phyloP scores from a whole-genome alignment of 1,140 invertebrate species.

The Telenomus remus region DNA sequence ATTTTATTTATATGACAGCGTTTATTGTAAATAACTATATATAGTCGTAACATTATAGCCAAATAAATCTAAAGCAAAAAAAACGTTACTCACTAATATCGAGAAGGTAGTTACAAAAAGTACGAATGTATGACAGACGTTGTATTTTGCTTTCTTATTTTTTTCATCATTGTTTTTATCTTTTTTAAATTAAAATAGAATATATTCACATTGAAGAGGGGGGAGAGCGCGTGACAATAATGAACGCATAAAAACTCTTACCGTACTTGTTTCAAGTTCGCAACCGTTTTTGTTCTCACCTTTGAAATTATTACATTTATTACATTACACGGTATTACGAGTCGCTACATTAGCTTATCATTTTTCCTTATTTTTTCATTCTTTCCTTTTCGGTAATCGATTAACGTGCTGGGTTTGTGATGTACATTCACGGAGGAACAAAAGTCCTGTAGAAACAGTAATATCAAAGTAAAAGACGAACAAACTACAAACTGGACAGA shows the following conservation, averaged over 20 bases:
- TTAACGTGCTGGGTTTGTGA: not conserved
- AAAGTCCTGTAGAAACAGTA: slow-evolving; percentile 3
- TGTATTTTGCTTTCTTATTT: slow-evolving; percentile 13
- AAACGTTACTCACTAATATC: slow-evolving; percentile 59
- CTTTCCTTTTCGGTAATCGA: not conserved
- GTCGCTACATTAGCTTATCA: slow-evolving; percentile 20
- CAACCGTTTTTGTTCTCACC: not conserved
- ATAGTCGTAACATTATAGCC: slow-evolving; percentile 55
- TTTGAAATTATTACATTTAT: slow-evolving; percentile 3
- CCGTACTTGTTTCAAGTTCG: slow-evolving; percentile 6
- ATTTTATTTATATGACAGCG: slow-evolving; percentile 30
- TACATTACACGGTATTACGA: slow-evolving; percentile 34
- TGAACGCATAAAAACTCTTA: slow-evolving; percentile 7
- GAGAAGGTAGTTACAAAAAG: slow-evolving; percentile 66
- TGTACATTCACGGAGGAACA: slow-evolving; percentile 22
- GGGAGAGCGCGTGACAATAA: slow-evolving; percentile 36
- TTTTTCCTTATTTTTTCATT: too few relatives aligned
- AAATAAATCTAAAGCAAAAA: slow-evolving; percentile 58
- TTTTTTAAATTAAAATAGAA: slow-evolving; percentile 56
- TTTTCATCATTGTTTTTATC: too few relatives aligned
- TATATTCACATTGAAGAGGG: slow-evolving; percentile 66
- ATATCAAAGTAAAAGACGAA: slow-evolving; percentile 26
- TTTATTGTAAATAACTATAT: slow-evolving; percentile 59
- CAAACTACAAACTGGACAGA: slow-evolving; percentile 29
- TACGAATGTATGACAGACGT: slow-evolving; percentile 64